These are phyloP conservation scores for Dryocosmus kuriphilus DNA, from an alignment of 2,888 invertebrate genomes.

Conservation along the genomic window DNA sequence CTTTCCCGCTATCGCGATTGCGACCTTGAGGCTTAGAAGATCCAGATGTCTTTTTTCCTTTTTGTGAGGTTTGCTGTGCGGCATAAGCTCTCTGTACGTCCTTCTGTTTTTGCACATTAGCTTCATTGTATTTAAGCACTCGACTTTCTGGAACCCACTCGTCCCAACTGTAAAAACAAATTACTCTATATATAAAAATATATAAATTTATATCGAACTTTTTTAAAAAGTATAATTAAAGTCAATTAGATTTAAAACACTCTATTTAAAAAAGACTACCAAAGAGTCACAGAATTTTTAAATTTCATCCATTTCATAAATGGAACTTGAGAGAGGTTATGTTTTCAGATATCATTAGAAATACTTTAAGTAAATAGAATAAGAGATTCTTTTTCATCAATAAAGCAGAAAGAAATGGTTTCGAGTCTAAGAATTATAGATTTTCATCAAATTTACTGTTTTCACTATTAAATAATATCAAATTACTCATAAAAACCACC, in stretches of 20 bases:
- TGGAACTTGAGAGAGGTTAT: not conserved
- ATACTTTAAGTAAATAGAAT: too few relatives aligned
- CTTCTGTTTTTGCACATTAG: conserved; percentile 91
- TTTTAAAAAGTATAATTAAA: too few relatives aligned
- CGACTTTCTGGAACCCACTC: conserved; percentile 95
- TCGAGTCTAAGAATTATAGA: too few relatives aligned
- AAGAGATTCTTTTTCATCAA: too few relatives aligned
- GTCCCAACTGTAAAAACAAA: conserved; percentile 85
- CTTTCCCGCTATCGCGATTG: conserved; percentile 60
- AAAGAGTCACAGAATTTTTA: too few relatives aligned
- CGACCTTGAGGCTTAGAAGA: conserved; percentile 59
- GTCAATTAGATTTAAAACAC: too few relatives aligned
- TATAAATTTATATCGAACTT: too few relatives aligned
- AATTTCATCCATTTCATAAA: too few relatives aligned
- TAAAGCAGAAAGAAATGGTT: too few relatives aligned
- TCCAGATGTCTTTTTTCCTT: conserved; percentile 61
- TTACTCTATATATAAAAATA: too few relatives aligned
- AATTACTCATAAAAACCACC: not conserved
- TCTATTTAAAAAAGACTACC: too few relatives aligned
- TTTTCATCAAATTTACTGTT: too few relatives aligned
- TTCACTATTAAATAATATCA: not conserved
- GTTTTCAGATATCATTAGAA: not conserved
- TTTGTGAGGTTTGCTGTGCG: conserved; percentile 81
- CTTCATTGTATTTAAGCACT: conserved; percentile 93
- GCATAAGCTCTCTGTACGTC: conserved; percentile 91